These are phyloP conservation scores for Albula glossodonta DNA, from an alignment of 2,113 vertebrate species.

Conservation along the genomic window DNA sequence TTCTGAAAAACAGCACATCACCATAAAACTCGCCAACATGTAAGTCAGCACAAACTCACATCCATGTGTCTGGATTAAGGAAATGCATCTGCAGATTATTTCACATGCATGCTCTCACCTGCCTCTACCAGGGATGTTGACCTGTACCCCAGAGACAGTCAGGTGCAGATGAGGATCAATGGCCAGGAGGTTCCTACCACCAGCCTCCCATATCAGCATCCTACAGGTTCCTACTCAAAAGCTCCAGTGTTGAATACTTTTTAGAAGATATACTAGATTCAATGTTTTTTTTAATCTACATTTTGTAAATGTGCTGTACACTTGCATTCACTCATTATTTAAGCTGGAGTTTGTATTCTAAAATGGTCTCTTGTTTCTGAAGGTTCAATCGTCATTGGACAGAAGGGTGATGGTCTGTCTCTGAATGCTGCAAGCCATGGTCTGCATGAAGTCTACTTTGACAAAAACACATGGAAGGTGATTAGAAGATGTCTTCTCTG, in stretches of 20 bases:
- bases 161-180: conserved; percentile 51
- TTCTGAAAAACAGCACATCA: conserved; percentile 57
- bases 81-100: background rate
- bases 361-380: conserved; percentile 3
- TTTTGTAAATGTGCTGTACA: background rate
- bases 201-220: conserved; percentile 55
- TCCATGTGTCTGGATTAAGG: background rate
- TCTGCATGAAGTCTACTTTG: conserved; percentile 40
- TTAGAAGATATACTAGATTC: too few relatives aligned
- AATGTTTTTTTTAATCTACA: too few relatives aligned
- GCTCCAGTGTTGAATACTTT: too few relatives aligned
- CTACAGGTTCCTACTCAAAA: conserved; percentile 45
- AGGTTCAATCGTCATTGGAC: conserved; percentile 46
- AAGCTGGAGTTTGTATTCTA: background rate
- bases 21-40: conserved; percentile 69
- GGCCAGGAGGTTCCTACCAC: conserved; percentile 44
- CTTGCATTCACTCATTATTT: background rate
- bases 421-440: conserved; percentile 33
- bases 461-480: conserved; percentile 34
- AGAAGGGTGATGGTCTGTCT: conserved; percentile 32
- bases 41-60: conserved; percentile 51
- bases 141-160: conserved; percentile 12
- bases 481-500: background rate
- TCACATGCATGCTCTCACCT: background rate
- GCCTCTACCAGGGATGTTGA: conserved; percentile 29